Evolutionary conservation across 2,113 vertebrate genomes (phyloP).

Genomic region (Trichomycterus rosablanca): DNA sequence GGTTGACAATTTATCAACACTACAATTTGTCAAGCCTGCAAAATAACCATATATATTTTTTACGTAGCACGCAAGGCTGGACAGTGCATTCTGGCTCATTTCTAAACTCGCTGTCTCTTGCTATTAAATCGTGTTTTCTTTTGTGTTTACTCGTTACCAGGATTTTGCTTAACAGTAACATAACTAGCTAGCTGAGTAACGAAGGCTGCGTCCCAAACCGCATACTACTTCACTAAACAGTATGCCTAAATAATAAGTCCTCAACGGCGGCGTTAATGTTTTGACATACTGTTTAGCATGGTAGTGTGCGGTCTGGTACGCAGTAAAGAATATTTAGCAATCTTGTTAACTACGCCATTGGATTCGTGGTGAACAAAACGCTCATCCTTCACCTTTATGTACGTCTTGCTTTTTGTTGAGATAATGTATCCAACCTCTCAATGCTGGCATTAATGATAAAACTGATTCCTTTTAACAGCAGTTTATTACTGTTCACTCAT

Average conservation of each 20-base stretch:
- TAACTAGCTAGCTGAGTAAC: constrained; percentile 42
- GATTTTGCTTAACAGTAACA: constrained; percentile 33
- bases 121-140: background rate
- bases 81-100: no score
- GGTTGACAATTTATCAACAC: background rate
- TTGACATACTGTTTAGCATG: no score
- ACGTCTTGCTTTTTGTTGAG: constrained; percentile 1
- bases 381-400: no score
- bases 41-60: background rate
- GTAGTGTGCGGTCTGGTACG: no score
- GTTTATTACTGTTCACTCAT: no score
- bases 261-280: no score
- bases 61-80: background rate
- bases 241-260: no score
- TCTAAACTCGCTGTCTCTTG: no score
- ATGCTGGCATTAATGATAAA: background rate
- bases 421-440: background rate
- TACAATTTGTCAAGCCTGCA: background rate
- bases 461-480: no score
- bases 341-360: constrained; percentile 40
- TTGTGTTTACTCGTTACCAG: no score
- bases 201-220: background rate
- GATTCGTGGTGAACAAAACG: background rate
- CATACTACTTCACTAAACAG: no score
- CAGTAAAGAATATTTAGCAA: background rate